These are phyloP conservation scores for Melanargia galathea DNA, from an alignment of 2,888 invertebrate genomes.

Conservation along the genomic window DNA sequence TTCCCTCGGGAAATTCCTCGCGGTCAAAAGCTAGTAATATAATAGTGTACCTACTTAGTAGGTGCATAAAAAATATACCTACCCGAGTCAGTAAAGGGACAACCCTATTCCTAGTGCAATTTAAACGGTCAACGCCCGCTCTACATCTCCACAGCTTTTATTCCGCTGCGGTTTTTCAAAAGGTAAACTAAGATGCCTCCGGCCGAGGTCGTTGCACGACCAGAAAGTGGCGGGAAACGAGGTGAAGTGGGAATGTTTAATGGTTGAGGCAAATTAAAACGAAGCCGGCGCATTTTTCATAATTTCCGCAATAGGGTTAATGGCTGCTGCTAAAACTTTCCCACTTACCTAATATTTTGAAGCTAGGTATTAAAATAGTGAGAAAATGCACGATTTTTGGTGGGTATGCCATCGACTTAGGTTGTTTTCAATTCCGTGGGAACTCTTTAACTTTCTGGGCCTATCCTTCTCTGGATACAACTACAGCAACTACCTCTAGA, in stretches of 20 bases:
- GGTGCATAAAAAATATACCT: too few relatives aligned
- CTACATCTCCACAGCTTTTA: slow-evolving; percentile 36
- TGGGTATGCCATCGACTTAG: too few relatives aligned
- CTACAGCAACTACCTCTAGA: too few relatives aligned
- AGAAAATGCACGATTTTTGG: too few relatives aligned
- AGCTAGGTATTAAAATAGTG: too few relatives aligned
- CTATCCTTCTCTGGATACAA: too few relatives aligned
- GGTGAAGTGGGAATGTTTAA: slow-evolving; percentile 23
- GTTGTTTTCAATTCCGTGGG: too few relatives aligned
- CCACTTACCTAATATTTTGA: not conserved
- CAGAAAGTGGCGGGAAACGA: slow-evolving; percentile 23
- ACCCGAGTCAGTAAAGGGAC: not conserved
- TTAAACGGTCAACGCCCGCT: slow-evolving; percentile 39
- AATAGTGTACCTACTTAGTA: too few relatives aligned
- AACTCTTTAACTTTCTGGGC: too few relatives aligned
- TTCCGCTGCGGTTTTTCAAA: slow-evolving; percentile 32
- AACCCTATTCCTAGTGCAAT: slow-evolving; percentile 31
- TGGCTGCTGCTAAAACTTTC: not conserved
- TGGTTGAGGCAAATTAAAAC: slow-evolving; percentile 19
- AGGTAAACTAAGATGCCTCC: slow-evolving; percentile 36
- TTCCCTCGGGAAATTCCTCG: too few relatives aligned
- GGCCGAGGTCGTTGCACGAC: slow-evolving; percentile 33
- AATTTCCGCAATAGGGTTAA: not conserved
- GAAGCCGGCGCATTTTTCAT: slow-evolving; percentile 10
- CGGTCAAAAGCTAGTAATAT: too few relatives aligned